A percentile compares a stretch with the other conserved stretches of the same genome.
Evolutionary conservation across 2,888 invertebrate genomes (phyloP).

Genomic region (Salticus scenicus): DNA sequence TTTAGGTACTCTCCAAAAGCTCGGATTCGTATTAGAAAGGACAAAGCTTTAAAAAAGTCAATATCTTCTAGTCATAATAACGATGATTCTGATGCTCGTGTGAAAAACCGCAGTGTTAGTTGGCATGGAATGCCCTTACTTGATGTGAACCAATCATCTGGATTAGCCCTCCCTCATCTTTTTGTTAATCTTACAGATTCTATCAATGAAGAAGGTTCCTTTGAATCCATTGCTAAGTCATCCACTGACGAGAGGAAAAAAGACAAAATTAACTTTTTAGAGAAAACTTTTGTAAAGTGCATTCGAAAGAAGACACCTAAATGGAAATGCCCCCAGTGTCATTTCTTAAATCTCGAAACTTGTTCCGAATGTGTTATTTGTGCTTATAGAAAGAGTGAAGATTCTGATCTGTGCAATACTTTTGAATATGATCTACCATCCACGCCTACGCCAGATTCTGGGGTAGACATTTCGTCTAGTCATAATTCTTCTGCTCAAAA

Average conservation of each 20-base stretch:
- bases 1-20: slow-evolving; percentile 47
- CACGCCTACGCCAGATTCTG: slow-evolving; percentile 61
- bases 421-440: slow-evolving; percentile 59
- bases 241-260: slow-evolving; percentile 48
- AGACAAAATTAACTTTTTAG: slow-evolving; percentile 69
- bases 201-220: slow-evolving; percentile 55
- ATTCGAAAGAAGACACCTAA: slow-evolving; percentile 71
- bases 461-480: slow-evolving; percentile 61
- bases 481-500: slow-evolving; percentile 52
- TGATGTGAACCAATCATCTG: slow-evolving; percentile 50
- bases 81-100: slow-evolving; percentile 18
- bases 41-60: slow-evolving; percentile 57
- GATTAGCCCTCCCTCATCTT: slow-evolving; percentile 53
- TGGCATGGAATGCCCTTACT: slow-evolving; percentile 68
- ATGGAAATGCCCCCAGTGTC: slow-evolving; percentile 71
- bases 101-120: slow-evolving; percentile 67
- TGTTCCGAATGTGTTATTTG: slow-evolving; percentile 71
- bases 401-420: slow-evolving; percentile 30
- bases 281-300: slow-evolving; percentile 72
- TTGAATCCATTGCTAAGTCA: slow-evolving; percentile 36
- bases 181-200: slow-evolving; percentile 64
- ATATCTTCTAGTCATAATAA: slow-evolving; percentile 42
- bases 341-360: slow-evolving; percentile 70
- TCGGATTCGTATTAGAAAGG: slow-evolving; percentile 38
- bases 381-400: slow-evolving; percentile 41